Evolutionary conservation across 2,113 vertebrate genomes (phyloP).

Genomic region (Albula glossodonta): DNA sequence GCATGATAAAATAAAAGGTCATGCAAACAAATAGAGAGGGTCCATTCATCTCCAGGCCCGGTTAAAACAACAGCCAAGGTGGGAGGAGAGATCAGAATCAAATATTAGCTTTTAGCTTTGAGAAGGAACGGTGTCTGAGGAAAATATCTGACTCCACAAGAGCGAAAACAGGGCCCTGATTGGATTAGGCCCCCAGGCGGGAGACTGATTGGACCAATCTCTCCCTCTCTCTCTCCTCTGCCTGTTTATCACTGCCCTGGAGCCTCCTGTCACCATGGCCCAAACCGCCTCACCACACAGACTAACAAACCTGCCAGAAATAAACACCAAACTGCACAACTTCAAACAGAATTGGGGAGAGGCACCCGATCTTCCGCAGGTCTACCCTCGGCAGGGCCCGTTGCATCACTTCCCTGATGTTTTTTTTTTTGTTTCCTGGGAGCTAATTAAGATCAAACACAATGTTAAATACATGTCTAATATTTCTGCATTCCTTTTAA

Average conservation of each 20-base stretch:
- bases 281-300: background rate
- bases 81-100: background rate
- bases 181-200: background rate
- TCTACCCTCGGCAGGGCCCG: background rate
- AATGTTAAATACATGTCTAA: too few relatives aligned
- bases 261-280: background rate
- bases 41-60: too few relatives aligned
- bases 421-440: background rate
- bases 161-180: background rate
- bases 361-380: background rate
- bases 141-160: background rate
- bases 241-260: background rate
- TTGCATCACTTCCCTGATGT: background rate
- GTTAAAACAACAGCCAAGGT: too few relatives aligned
- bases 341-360: background rate
- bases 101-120: background rate
- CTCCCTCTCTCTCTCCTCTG: too few relatives aligned
- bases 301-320: background rate
- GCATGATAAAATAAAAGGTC: too few relatives aligned
- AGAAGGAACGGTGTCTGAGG: background rate
- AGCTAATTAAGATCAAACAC: background rate
- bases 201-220: background rate
- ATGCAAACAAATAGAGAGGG: too few relatives aligned
- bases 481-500: too few relatives aligned
- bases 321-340: background rate